Conservation (phyloP, 2,888 invertebrate species). For the Tridacna gigas region DNA sequence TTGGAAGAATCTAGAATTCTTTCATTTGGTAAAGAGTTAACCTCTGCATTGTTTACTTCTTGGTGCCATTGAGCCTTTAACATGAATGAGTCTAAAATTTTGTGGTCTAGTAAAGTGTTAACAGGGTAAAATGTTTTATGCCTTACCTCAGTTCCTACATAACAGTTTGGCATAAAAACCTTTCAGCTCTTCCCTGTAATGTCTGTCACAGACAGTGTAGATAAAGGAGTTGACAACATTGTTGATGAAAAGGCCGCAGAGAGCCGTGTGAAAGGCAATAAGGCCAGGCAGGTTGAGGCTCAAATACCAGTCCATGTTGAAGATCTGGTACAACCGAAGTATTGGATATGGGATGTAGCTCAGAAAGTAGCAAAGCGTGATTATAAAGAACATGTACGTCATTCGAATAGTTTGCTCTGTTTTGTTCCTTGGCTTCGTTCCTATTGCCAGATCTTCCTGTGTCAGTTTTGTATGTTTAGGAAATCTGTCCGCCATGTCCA, state of each 20-base stretch:
- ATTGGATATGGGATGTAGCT: conserved; percentile 11
- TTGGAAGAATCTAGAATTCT: no score
- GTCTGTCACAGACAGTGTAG: conserved; percentile 10
- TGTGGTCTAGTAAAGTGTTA: no score
- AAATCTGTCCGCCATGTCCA: no score
- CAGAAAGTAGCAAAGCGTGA: not conserved
- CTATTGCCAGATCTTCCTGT: no score
- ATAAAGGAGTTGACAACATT: conserved; percentile 16
- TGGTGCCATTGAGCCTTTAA: no score
- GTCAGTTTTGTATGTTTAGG: no score
- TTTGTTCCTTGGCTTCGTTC: not conserved
- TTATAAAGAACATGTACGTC: conserved; percentile 19
- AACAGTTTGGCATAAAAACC: conserved; percentile 13
- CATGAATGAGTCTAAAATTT: no score
- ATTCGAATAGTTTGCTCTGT: not conserved
- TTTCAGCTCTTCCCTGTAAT: conserved; percentile 20
- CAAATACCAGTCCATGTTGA: conserved; percentile 6
- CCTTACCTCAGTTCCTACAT: not conserved
- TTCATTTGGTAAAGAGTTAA: no score
- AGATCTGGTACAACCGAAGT: conserved; percentile 3
- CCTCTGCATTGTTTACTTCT: no score
- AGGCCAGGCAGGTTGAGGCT: not conserved
- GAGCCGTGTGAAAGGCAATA: not conserved
- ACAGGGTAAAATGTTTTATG: no score
- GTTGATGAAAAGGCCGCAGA: conserved; percentile 1